phyloP scores from a whole-genome alignment of 92 coral and sea anemone species.

The Epizoanthus rinbou region DNA sequence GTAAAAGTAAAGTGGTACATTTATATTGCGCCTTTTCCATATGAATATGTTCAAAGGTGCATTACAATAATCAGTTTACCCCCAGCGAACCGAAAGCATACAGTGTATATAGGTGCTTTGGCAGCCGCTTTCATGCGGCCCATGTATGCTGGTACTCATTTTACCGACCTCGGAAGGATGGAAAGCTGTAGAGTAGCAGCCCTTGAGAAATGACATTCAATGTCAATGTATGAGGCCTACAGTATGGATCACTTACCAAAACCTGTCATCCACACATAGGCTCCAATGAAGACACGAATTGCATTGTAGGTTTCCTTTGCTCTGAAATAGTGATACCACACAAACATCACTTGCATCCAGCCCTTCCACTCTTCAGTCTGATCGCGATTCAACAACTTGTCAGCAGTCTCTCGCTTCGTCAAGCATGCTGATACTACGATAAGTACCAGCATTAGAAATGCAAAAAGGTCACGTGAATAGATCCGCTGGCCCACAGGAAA shows the following conservation, averaged over 20 bases:
- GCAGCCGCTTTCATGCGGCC: too few species aligned
- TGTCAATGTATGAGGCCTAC: neutral
- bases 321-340: conserved; percentile 90
- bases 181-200: too few species aligned
- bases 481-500: conserved; percentile 81
- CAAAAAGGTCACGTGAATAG: conserved; percentile 86
- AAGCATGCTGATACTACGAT: conserved; percentile 69
- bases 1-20: too few species aligned
- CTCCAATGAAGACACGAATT: conserved; percentile 77
- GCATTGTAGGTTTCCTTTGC: conserved; percentile 90
- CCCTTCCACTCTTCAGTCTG: conserved; percentile 97
- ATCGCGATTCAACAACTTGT: conserved; percentile 69
- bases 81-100: too few species aligned
- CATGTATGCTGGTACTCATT: too few species aligned
- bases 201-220: too few species aligned
- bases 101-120: too few species aligned
- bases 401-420: conserved; percentile 63
- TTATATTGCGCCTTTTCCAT: too few species aligned
- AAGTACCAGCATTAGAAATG: conserved; percentile 64
- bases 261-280: conserved; percentile 95
- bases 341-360: conserved; percentile 87
- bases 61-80: too few species aligned
- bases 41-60: too few species aligned
- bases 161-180: too few species aligned
- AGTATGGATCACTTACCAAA: conserved; percentile 61